Percentiles rank a stretch among this genome's conserved stretches.
These are phyloP conservation scores for Drosophila mauritiana DNA, from an alignment of 1,140 invertebrate genomes.

Conservation along the genomic window DNA sequence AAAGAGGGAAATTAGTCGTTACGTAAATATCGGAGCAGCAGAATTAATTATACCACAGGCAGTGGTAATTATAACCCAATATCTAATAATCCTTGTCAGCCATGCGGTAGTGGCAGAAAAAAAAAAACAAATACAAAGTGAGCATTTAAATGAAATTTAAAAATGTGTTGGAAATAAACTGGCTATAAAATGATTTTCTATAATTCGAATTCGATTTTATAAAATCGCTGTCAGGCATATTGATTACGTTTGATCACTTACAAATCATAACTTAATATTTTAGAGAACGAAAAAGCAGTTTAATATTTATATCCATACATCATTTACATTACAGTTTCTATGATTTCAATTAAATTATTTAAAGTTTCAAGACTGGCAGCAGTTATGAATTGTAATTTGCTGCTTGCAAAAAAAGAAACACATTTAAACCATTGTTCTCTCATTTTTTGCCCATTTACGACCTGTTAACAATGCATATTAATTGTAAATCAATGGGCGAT, in stretches of 20 bases:
- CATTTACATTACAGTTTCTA: no score
- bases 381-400: neutral
- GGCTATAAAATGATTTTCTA: conserved; percentile 2
- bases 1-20: conserved; percentile 34
- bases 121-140: conserved; percentile 9
- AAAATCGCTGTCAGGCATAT: neutral
- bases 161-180: conserved; percentile 28
- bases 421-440: conserved; percentile 23
- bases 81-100: conserved; percentile 17
- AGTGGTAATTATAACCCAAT: conserved; percentile 41
- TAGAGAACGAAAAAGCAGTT: neutral
- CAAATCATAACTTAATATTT: neutral
- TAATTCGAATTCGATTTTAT: neutral
- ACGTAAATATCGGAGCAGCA: conserved; percentile 9
- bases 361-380: neutral
- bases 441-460: conserved; percentile 32
- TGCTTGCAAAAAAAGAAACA: conserved; percentile 7
- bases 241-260: neutral
- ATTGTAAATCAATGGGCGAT: conserved; percentile 44
- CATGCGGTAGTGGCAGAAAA: conserved; percentile 9
- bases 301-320: neutral
- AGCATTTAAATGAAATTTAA: conserved; percentile 11
- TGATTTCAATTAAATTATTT: neutral
- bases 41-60: conserved; percentile 37
- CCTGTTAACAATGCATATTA: conserved; percentile 71